Conservation (phyloP, 2,888 invertebrate species). For the Tetragonula carbonaria region DNA sequence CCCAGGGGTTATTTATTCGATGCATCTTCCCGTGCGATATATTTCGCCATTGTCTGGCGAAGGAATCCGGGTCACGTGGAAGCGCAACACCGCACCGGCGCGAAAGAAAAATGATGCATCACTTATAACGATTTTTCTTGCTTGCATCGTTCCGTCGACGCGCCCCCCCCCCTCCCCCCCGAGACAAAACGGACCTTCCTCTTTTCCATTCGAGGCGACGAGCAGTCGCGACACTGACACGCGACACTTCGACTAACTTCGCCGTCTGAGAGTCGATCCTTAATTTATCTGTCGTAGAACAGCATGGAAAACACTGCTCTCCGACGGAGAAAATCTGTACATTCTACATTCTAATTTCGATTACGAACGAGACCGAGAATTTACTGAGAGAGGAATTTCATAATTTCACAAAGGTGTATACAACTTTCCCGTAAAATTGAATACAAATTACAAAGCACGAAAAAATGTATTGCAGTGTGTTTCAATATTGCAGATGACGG, state of each 20-base stretch:
- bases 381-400: background rate
- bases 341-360: background rate
- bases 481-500: background rate
- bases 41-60: background rate
- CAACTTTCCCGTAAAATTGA: background rate
- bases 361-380: background rate
- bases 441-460: background rate
- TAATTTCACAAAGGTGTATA: background rate
- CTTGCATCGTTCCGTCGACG: constrained; percentile 42
- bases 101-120: constrained; percentile 41
- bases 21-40: background rate
- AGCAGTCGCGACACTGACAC: constrained; percentile 57
- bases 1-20: constrained; percentile 5
- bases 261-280: constrained; percentile 57
- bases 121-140: constrained; percentile 65
- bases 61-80: constrained; percentile 34
- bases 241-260: constrained; percentile 47
- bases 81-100: constrained; percentile 13
- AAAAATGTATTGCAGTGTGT: background rate
- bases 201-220: constrained; percentile 55
- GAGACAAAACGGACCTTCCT: constrained; percentile 23
- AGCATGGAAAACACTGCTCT: background rate
- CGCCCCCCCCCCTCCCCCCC: constrained; percentile 16
- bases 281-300: constrained; percentile 45
- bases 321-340: background rate